Evolutionary conservation across 64 coral and sea anemone species (phyloP), one percentile per base, ranked within the genome.

Genomic region (Stichodactyla mertensii): DNA sequence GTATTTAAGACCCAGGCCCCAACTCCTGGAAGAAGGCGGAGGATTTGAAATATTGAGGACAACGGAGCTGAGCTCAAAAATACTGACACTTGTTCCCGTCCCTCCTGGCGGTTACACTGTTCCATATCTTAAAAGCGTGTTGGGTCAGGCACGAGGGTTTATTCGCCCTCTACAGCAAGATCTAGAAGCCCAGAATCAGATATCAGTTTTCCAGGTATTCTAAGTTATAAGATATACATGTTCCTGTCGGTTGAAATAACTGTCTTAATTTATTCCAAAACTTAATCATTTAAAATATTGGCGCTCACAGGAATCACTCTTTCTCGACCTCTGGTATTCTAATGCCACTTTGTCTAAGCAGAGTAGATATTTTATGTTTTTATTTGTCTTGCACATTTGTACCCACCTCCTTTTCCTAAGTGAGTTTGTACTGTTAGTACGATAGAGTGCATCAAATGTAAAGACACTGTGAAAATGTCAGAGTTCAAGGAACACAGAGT

Each of bases 41-140:
- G 84, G 89, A 3, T 91, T 80, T 79, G 84, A 91, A 81, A 64
- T 91, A 77, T 74, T 91, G 55, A 84, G 71, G 79, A 86, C 89
- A 45, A 84, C 55, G 11, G 89, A 91, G 85, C 84, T 71, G 70
- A 61, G 61, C 13, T 90, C 84, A 52, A 91, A 91, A 78, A 78
- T 80, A 53, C 62, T 83, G 56, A 82, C 54, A 27, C 78, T 66
- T 69, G 80, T 91, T 82, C 59, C 89, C 19, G 86, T 87, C 83
- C 89, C 89, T 16, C 7, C 83, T n/a, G 36, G 18, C 19, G 89
- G 89, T 54, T 64, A 80, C 7, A 78, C 82, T 1, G 64, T 90
- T 0, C 57, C 82, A 6, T 85, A 77, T 52, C 74, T 90, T 1
- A 90, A 78, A 78, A 90, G 82, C 52, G 83, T 90, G 20, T 74